Evolutionary conservation across 2,797 vertebrate species (phyloP).

Genomic region (Eulemur coronatus): DNA sequence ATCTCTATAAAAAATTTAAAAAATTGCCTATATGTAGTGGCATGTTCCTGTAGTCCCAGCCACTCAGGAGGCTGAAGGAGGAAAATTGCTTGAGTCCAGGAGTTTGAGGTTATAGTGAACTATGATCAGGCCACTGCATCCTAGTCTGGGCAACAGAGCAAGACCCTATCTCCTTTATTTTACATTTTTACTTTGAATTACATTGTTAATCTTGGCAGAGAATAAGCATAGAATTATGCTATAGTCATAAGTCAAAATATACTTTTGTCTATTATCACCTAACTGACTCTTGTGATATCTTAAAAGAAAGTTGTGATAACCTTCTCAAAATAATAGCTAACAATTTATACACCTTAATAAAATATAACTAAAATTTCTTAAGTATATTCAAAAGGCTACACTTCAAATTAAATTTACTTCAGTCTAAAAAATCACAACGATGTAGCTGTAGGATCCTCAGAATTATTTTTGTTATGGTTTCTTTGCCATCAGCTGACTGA

Average conservation of each 20-base stretch:
- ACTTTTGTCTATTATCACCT: neutral
- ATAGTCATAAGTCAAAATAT: neutral
- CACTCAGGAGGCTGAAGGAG: neutral
- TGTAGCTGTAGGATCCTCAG: neutral
- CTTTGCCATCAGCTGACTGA: neutral
- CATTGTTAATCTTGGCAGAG: neutral
- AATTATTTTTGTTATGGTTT: neutral
- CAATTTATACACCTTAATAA: neutral
- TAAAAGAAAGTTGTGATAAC: neutral
- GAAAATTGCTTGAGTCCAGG: neutral
- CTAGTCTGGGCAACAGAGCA: neutral
- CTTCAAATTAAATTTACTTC: neutral
- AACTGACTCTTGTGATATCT: neutral
- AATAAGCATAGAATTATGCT: neutral
- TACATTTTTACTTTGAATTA: neutral
- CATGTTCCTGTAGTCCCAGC: neutral
- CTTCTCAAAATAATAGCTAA: neutral
- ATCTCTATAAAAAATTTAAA: neutral
- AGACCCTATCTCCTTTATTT: neutral
- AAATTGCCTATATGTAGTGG: neutral
- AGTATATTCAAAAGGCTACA: neutral
- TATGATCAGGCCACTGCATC: neutral
- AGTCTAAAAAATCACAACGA: neutral
- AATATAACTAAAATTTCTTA: neutral
- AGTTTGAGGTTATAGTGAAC: neutral